These are phyloP conservation scores for Monochamus alternatus DNA, from an alignment of 2,888 invertebrate genomes.

Conservation along the genomic window DNA sequence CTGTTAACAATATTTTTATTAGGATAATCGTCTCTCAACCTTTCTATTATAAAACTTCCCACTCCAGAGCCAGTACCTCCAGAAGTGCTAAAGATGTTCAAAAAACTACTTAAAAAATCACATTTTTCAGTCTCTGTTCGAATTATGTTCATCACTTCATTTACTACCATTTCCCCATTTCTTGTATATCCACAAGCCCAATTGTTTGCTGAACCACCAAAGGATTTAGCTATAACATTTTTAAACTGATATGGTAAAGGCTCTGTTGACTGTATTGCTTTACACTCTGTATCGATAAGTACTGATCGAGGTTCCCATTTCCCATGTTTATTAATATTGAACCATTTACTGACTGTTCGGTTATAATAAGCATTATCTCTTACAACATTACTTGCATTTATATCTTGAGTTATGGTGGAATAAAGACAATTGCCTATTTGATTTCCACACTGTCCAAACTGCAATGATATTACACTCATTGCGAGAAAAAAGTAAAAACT, in stretches of 20 bases:
- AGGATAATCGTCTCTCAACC: slow-evolving; percentile 69
- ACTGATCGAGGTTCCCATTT: slow-evolving; percentile 70
- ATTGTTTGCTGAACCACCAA: slow-evolving; percentile 73
- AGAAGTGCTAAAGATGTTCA: slow-evolving; percentile 71
- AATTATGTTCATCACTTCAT: slow-evolving; percentile 66
- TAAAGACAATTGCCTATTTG: slow-evolving; percentile 72
- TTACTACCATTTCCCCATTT: slow-evolving; percentile 68
- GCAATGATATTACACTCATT: slow-evolving; percentile 70
- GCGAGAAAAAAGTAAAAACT: background rate
- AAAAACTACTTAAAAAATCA: slow-evolving; percentile 69
- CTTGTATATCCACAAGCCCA: slow-evolving; percentile 73
- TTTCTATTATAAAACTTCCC: slow-evolving; percentile 70
- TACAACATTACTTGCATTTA: slow-evolving; percentile 58
- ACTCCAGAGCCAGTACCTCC: slow-evolving; percentile 75
- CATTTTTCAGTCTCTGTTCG: slow-evolving; percentile 70
- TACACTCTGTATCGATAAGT: slow-evolving; percentile 73
- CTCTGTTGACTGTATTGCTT: slow-evolving; percentile 64
- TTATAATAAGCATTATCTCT: slow-evolving; percentile 60
- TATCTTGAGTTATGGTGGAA: slow-evolving; percentile 68
- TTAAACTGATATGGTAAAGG: slow-evolving; percentile 67
- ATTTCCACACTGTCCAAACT: slow-evolving; percentile 75
- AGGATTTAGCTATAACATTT: slow-evolving; percentile 68
- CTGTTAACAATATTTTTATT: slow-evolving; percentile 69
- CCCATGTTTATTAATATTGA: slow-evolving; percentile 65
- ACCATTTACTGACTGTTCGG: slow-evolving; percentile 70